Base-by-base conservation (phyloP, 2,113 vertebrate species). In the Abramis brama region DNA sequence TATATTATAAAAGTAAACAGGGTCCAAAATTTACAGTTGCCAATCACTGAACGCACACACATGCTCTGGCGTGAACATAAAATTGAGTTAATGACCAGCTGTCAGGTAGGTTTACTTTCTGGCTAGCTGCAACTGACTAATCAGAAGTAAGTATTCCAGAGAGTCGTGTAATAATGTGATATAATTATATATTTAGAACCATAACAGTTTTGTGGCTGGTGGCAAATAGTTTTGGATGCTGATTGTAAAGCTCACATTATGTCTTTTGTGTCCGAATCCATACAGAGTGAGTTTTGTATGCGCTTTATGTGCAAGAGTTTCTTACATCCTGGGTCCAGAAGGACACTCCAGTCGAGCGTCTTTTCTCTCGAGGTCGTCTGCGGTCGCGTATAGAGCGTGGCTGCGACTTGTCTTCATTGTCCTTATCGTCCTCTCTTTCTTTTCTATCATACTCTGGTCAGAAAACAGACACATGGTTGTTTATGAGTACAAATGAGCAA, bases 331-430 rank as follows among this genome's bases (percentile, higher is more conserved):
- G 97, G 87, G 96, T 96, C 97, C 97, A 97, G 92, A 95, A 97
- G 39, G 98, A 96, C 84, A 99, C 97, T 57, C 98, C 98, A 0
- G 98, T 99, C 88, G 97, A 97, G 87, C 98, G 96, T 85, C 98
- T 95, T 91, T 98, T 99, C 93, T 99, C 98, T 91, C 98, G 96
- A 59, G 98, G 98, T 91, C 98, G 95, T 89, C 98, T 91, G 88
- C 98, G 96, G 90, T 98, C 98, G 91, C 98, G 95, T 94, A 98
- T 97, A 91, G 98, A 97, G 91, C 97, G 97, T 45, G 96, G 90
- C 84, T 99, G 98, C 86, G 97, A 97, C 93, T 97, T 98, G 94
- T 99, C 97, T 91, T 99, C 98, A 12, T 94, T 95, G 66, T 99
- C 97, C 89, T 96, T 98, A 87, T 99, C 98, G 13, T 98, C 97